Base-by-base conservation (phyloP, 2,797 vertebrate species). In the Argya squamiceps region DNA sequence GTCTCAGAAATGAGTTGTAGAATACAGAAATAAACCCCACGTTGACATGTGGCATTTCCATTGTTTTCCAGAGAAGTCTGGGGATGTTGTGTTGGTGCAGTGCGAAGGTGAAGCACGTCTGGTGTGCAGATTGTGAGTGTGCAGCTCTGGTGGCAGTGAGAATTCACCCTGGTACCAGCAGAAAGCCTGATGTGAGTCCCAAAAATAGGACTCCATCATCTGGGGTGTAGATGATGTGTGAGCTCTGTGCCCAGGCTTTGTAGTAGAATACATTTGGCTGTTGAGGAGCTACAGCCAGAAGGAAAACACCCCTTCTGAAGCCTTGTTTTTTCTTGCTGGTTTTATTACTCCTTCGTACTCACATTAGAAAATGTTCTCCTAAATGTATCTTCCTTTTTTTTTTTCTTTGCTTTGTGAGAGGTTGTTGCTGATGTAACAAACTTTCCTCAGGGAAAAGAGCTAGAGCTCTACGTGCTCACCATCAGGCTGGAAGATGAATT, bases 381-480 rank as follows among this genome's bases (percentile, higher is more conserved):
- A 6, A 6, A 23, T 50, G 39, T 15, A 2, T 71, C 8, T 30
- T 49, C 3, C 1, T 36, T 26, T 2, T 53, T 52, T 52, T 20
- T 37, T 43, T 73, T 46, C 20, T 34, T 67, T 58, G 10, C 11
- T 32, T 63, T 63, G 15, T 59, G 32, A 63, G 44, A 47, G 5
- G 9, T 16, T 37, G 11, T 55, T 93, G 22, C 12, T 73, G 55
- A 3, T 44, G 7, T 4, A 53, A 12, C 12, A 30, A 49, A 41
- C 29, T 65, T 73, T 69, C 0, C 8, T 68, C 3, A 36, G 5
- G 24, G 19, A 16, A 44, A 43, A 39, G 14, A 36, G 6, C 22
- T 55, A 3, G 60, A 69, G 10, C 34, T 86, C 43, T 68, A 2
- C 5, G 3, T 3, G 2, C 19, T 52, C 0, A 0, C 65, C n/a